Conservation (phyloP, 2,888 invertebrate species). For the Caenorhabditis virilis region DNA sequence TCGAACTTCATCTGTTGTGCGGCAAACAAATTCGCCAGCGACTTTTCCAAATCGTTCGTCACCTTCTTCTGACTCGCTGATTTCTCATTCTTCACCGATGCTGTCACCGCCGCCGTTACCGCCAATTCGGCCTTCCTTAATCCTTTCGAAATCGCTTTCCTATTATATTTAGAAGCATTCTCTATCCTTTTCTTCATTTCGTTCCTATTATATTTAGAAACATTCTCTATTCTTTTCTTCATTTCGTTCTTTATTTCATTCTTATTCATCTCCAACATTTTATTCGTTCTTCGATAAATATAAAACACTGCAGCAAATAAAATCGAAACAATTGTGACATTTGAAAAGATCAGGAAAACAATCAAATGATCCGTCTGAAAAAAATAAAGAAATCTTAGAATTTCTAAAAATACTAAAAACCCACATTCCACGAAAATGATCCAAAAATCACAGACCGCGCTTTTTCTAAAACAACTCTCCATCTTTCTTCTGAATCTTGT, state of each 20-base stretch:
- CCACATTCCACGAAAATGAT: conserved; percentile 26
- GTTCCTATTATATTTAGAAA: neutral
- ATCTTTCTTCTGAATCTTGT: conserved; percentile 2
- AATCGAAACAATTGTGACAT: conserved; percentile 8
- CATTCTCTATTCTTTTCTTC: conserved; percentile 13
- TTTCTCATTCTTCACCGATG: conserved; percentile 23
- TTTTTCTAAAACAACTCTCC: conserved; percentile 4
- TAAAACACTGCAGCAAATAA: conserved; percentile 21
- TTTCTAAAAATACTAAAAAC: neutral
- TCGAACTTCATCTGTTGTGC: conserved; percentile 28
- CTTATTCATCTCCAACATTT: conserved; percentile 17
- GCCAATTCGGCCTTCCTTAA: conserved; percentile 31
- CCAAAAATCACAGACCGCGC: conserved; percentile 32
- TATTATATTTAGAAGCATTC: neutral
- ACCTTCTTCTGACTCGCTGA: conserved; percentile 17
- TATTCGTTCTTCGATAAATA: conserved; percentile 21
- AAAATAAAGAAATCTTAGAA: neutral
- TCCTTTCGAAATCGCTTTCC: conserved; percentile 5
- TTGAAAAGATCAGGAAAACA: conserved; percentile 22
- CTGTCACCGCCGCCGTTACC: conserved; percentile 27
- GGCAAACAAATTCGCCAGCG: conserved; percentile 24
- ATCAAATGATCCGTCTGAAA: conserved; percentile 38
- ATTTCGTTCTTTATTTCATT: conserved; percentile 14
- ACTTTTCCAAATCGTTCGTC: conserved; percentile 21
- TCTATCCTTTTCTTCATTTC: conserved; percentile 14